A percentile compares a stretch with the other conserved stretches of the same genome.
Evolutionary conservation across 1,140 invertebrate genomes (phyloP).

Genomic region (Eurosta solidaginis): DNA sequence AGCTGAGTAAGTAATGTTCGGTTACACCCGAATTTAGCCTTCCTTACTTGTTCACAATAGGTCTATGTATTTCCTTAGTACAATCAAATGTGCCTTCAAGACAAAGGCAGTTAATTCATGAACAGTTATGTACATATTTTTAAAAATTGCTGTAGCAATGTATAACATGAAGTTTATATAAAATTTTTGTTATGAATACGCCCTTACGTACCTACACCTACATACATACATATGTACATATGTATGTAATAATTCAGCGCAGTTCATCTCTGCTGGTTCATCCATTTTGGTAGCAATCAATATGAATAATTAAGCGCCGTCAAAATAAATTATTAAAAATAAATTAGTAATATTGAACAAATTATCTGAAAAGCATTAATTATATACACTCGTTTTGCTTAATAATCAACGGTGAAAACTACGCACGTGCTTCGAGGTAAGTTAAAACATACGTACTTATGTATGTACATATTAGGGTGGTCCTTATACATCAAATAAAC

Average conservation of each 20-base stretch:
- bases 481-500: no score
- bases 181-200: no score
- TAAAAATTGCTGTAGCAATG: no score
- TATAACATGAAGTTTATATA: no score
- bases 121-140: no score
- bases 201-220: not conserved
- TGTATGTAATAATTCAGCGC: not conserved
- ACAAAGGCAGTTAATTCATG: no score
- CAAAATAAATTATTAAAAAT: constrained; percentile 59
- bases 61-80: no score
- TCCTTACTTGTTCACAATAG: no score
- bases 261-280: not conserved
- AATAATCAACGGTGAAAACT: constrained; percentile 21
- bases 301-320: constrained; percentile 29
- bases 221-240: not conserved
- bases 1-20: no score
- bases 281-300: not conserved
- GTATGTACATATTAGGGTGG: no score
- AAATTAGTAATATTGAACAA: constrained; percentile 59
- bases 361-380: constrained; percentile 38
- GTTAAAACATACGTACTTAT: constrained; percentile 23
- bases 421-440: constrained; percentile 39
- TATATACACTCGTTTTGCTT: not conserved
- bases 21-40: no score
- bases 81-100: no score